Percentiles rank a stretch among this genome's conserved stretches.
Evolutionary conservation across 2,888 invertebrate genomes (phyloP).

Genomic region (Antitype chi): DNA sequence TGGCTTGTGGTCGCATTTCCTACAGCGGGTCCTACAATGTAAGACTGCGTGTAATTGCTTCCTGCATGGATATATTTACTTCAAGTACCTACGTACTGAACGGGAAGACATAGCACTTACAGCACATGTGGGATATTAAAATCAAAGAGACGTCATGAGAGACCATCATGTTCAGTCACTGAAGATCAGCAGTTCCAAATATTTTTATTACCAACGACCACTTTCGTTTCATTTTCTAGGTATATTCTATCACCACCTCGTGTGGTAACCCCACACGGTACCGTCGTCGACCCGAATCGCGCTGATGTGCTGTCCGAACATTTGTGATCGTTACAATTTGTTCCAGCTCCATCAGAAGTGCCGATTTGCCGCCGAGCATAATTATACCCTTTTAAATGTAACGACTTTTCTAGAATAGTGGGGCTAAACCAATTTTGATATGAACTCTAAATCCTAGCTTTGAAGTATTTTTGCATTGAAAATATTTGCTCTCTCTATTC

Average conservation of each 20-base stretch:
- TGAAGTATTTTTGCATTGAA: not conserved
- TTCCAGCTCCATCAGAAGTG: slow-evolving; percentile 39
- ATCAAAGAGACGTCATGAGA: not conserved
- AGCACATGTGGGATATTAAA: not conserved
- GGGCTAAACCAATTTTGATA: not conserved
- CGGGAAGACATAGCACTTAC: not conserved
- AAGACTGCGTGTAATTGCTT: slow-evolving; percentile 4
- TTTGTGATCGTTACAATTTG: slow-evolving; percentile 51
- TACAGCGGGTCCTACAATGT: slow-evolving; percentile 6
- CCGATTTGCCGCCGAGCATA: slow-evolving; percentile 12
- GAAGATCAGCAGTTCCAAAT: not conserved
- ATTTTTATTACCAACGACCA: not conserved
- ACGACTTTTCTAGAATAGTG: slow-evolving; percentile 33
- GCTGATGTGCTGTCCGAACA: slow-evolving; percentile 28
- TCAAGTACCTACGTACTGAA: not conserved
- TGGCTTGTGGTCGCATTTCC: not conserved
- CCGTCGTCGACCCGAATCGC: not conserved
- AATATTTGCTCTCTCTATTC: too few species aligned
- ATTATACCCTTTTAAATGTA: slow-evolving; percentile 40
- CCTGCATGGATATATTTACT: slow-evolving; percentile 13
- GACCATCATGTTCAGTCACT: not conserved
- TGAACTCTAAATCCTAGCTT: slow-evolving; percentile 14
- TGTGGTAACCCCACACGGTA: not conserved
- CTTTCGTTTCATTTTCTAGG: slow-evolving; percentile 1
- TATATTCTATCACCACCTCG: not conserved